These are phyloP conservation scores for Drosophila anceps DNA, from an alignment of 2,888 invertebrate genomes.

Conservation along the genomic window DNA sequence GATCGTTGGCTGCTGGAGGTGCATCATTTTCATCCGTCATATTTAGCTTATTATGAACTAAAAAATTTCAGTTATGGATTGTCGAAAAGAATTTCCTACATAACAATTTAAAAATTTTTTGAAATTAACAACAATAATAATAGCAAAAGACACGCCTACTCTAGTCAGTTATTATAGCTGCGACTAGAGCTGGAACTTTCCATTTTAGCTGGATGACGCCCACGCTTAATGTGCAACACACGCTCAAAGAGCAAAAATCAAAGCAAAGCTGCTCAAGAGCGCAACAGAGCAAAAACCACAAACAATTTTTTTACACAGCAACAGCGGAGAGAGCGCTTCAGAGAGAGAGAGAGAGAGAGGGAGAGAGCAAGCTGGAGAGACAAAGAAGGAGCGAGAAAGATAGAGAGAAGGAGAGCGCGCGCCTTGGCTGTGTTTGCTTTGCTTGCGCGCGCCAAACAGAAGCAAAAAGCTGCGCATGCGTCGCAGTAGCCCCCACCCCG, in stretches of 20 bases:
- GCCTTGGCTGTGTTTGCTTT: constrained; percentile 44
- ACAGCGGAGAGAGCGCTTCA: constrained; percentile 3
- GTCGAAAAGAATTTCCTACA: constrained; percentile 12
- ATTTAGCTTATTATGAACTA: not conserved
- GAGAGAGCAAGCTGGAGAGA: no score
- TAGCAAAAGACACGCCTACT: constrained; percentile 31
- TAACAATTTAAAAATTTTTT: not conserved
- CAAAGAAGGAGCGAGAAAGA: constrained; percentile 34
- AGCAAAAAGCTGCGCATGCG: constrained; percentile 78
- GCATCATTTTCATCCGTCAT: constrained; percentile 19
- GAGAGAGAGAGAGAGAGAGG: constrained; percentile 20
- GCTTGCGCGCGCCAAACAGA: constrained; percentile 55
- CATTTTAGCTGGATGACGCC: constrained; percentile 38
- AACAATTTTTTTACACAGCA: constrained; percentile 67
- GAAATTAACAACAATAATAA: not conserved
- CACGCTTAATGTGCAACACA: constrained; percentile 7
- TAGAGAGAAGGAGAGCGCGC: constrained; percentile 31
- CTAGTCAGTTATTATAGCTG: not conserved
- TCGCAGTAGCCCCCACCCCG: constrained; percentile 30
- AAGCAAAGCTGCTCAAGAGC: constrained; percentile 76
- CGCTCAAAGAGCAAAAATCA: constrained; percentile 55
- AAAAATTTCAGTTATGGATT: not conserved
- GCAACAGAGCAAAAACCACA: constrained; percentile 66
- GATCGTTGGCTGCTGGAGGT: not conserved
- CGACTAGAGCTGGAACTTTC: constrained; percentile 32